Base-by-base conservation (phyloP, 53 echinoderm and acorn worm genomes). In the Arbacia lixula region DNA sequence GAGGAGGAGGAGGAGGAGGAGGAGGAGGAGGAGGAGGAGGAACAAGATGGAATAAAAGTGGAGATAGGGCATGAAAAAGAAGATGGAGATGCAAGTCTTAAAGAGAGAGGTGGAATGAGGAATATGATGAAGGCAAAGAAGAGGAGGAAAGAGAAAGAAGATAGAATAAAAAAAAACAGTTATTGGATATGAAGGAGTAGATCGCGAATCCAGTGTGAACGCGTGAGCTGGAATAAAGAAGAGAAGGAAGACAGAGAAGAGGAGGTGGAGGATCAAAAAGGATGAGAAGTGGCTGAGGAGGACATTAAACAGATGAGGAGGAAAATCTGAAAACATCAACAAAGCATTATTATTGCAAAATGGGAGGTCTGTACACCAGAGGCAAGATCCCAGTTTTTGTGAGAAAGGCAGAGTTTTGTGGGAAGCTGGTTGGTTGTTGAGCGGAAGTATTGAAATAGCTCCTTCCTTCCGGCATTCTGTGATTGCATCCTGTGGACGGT, bases 401-500 rank as follows among this genome's bases (percentile, higher is more conserved):
- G n/a, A n/a, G n/a, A n/a, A 46, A 8, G 14, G 49, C 8, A 46
- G 49, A 46, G 49, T 8, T 46, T 14, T 46, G 12, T 2, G 14
- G 12, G 69, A 43, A 26, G 43, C 39, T 17, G 32, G 27, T 27
- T 68, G 40, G 69, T 41, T 68, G 41, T 42, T 26, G 0, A 24
- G 43, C 28, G 69, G 42, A 68, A 41, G 26, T 16, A 19, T 2
- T 41, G 43, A 16, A 68, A 42, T 68, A 68, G 41, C 69, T 43
- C 12, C n/a, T 68, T 68, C 69, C 69, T 68, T 68, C 69, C 69
- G 26, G 6, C 43, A 42, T 26, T 41, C 42, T 26, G 25, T 27
- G 28, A 41, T 25, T 1, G 28, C 28, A 68, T 68, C 69, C 42
- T 20, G 21, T 17, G 0, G 10, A 41, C 42, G n/a, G 21, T 17